These are phyloP conservation scores for Lithobates pipiens DNA, from an alignment of 2,797 vertebrate genomes.

Conservation along the genomic window DNA sequence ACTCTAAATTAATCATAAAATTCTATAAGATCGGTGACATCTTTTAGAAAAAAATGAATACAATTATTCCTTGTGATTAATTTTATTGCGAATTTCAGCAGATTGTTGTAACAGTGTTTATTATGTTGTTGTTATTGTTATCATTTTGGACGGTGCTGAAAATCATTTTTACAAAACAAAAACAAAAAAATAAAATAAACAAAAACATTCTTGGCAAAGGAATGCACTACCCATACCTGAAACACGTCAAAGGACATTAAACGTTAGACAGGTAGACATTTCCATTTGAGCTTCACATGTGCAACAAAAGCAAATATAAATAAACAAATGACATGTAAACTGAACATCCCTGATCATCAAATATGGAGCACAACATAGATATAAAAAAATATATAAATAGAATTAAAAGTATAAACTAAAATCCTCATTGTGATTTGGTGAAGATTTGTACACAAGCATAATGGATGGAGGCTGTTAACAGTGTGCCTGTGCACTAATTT, in stretches of 20 bases:
- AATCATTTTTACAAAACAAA: conserved; percentile 61
- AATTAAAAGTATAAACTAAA: background rate
- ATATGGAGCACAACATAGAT: conserved; percentile 3
- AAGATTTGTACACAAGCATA: conserved; percentile 48
- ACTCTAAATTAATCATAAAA: background rate
- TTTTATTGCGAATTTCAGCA: conserved; percentile 70
- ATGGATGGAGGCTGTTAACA: conserved; percentile 43
- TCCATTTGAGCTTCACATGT: conserved; percentile 43
- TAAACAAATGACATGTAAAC: conserved; percentile 59
- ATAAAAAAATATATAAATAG: conserved; percentile 37
- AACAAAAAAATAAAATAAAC: background rate
- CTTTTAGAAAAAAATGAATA: background rate
- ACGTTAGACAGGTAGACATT: conserved; percentile 48
- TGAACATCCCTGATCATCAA: conserved; percentile 54
- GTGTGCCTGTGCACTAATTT: conserved; percentile 75
- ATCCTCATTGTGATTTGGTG: background rate
- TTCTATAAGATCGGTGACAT: background rate
- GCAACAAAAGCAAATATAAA: conserved; percentile 62
- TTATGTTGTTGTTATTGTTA: conserved; percentile 9
- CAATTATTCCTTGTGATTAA: conserved; percentile 50
- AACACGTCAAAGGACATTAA: conserved; percentile 10
- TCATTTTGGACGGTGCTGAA: conserved; percentile 56
- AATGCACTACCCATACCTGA: conserved; percentile 45
- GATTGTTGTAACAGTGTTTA: conserved; percentile 66
- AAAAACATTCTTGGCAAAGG: conserved; percentile 58